Evolutionary conservation across 1,140 invertebrate genomes (phyloP), one percentile per base, ranked within the genome.

Genomic region (Aphidius gifuensis): DNA sequence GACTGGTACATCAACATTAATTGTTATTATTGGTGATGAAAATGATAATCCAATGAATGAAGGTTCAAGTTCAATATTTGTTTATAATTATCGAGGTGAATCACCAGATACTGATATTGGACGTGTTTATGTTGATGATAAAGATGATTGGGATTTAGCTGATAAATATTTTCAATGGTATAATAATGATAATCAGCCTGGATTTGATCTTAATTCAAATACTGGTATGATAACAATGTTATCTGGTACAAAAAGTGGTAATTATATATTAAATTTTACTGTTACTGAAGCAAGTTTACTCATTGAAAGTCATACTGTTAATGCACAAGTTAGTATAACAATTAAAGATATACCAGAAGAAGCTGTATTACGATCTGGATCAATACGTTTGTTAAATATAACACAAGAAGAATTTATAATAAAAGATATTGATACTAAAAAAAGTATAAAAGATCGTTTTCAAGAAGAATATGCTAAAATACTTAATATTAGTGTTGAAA

Each of bases 141-240:
- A 86, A 0, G 95, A 98, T 73, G 95, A 97, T 74, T 97, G 94
- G 93, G 95, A 98, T 80, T 78, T 95, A 48, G 85, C 86, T 0
- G 93, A 97, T 73, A 98, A 98, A 80, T 73, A 82, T 3, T 98
- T 96, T 68, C 76, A 79, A 9, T 92, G 90, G 90, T 39, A 51
- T 9, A n/a, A 42, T 9, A 76, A 79, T 43, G 71, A 74, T 3
- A 69, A 79, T 0, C 78, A 85, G 65, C 78, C 85, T 0, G 81
- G 87, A 60, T 94, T 93, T 74, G 76, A 82, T 5, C 80, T 95
- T 1, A 84, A 92, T 69, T 70, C 78, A 6, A 82, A 85, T 56
- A 90, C 85, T 6, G 94, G 94, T 5, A 91, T 92, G 87, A 93
- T 97, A 44, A 93, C 88, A 1, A 89, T 96, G 87, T 79, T 85